These are phyloP conservation scores for Monopterus albus DNA, from an alignment of 2,113 vertebrate species.

Conservation along the genomic window DNA sequence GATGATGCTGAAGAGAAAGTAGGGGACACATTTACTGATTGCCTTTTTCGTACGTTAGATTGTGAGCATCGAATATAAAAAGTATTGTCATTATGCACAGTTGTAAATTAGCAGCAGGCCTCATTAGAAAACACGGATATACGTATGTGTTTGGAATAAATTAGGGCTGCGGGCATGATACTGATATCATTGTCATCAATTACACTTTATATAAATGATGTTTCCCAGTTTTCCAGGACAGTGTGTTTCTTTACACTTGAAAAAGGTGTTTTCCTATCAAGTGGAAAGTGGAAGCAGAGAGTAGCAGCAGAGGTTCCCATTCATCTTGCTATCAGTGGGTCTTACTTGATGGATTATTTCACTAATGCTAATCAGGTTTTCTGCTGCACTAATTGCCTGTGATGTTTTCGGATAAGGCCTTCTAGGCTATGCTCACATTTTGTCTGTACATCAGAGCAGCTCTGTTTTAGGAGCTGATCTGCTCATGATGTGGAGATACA, in stretches of 20 bases:
- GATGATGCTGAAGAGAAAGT: background rate
- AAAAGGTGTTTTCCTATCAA: background rate
- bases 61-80: slow-evolving; percentile 12
- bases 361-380: background rate
- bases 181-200: background rate
- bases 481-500: too few species aligned
- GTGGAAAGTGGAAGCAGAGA: background rate
- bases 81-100: background rate
- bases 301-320: background rate
- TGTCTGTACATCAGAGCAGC: background rate
- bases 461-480: background rate
- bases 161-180: slow-evolving; percentile 4
- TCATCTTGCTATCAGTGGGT: background rate
- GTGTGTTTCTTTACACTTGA: background rate
- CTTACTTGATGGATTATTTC: background rate
- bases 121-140: slow-evolving; percentile 21
- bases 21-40: slow-evolving; percentile 9
- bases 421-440: background rate
- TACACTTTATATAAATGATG: background rate
- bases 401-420: background rate
- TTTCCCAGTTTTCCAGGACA: background rate
- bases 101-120: slow-evolving; percentile 23
- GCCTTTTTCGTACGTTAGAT: background rate
- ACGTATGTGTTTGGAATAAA: slow-evolving; percentile 8
- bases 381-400: background rate